Conservation (phyloP, 1,140 invertebrate species). For the Lerema accius region DNA sequence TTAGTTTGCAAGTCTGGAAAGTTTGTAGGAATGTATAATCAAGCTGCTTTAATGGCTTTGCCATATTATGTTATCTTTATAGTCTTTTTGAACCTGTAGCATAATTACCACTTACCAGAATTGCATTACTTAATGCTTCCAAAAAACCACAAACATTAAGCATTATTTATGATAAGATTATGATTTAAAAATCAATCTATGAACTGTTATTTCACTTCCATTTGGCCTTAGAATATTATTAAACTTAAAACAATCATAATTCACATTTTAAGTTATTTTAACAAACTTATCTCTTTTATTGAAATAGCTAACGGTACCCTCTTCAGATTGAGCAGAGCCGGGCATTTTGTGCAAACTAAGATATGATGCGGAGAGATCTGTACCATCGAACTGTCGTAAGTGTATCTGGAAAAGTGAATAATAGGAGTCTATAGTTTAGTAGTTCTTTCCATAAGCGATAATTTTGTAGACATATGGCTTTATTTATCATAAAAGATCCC, state of each 20-base stretch:
- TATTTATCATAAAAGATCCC: too few species aligned
- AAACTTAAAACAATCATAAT: too few species aligned
- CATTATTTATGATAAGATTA: too few species aligned
- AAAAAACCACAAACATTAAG: neutral
- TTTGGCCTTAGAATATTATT: too few species aligned
- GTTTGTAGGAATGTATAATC: neutral
- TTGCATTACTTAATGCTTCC: neutral
- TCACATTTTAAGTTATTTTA: conserved; percentile 56
- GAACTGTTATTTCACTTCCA: too few species aligned
- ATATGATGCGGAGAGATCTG: conserved; percentile 63
- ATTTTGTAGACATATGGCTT: too few species aligned
- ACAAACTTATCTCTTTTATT: conserved; percentile 69
- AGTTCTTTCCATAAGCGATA: too few species aligned
- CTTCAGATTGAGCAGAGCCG: conserved; percentile 50
- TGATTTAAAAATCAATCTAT: too few species aligned
- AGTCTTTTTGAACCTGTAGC: too few species aligned
- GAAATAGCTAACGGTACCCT: conserved; percentile 69
- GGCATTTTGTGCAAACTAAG: conserved; percentile 69
- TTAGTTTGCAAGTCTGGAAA: neutral
- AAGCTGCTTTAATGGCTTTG: neutral
- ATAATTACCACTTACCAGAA: too few species aligned
- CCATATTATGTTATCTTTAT: neutral
- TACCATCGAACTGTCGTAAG: conserved; percentile 70
- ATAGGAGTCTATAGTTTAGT: too few species aligned
- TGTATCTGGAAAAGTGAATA: conserved; percentile 65